phyloP scores from a whole-genome alignment of 2,888 invertebrate species.

The Brassicogethes aeneus region DNA sequence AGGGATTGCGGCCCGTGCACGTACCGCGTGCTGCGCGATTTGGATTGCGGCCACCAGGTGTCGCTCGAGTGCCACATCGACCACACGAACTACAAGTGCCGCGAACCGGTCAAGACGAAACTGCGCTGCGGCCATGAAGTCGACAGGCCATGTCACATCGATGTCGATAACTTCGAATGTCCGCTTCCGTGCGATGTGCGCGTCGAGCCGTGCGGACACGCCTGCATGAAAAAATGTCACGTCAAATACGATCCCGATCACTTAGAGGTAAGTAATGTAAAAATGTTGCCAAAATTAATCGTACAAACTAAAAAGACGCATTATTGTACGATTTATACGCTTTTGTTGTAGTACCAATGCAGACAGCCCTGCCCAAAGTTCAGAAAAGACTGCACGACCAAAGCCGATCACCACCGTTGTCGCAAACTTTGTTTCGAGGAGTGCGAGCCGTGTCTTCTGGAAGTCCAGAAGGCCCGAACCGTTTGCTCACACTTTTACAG shows the following conservation, averaged over 20 bases:
- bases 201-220: constrained; percentile 54
- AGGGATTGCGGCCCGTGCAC: constrained; percentile 42
- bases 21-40: constrained; percentile 35
- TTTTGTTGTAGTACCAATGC: constrained; percentile 44
- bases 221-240: constrained; percentile 51
- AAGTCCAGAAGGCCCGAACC: constrained; percentile 42
- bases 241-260: constrained; percentile 51
- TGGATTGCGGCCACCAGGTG: constrained; percentile 46
- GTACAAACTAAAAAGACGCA: neutral
- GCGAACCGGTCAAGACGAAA: constrained; percentile 19
- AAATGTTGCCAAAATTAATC: no score
- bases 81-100: constrained; percentile 33
- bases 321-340: neutral
- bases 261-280: constrained; percentile 36
- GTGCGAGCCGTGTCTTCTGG: constrained; percentile 42
- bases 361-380: constrained; percentile 40
- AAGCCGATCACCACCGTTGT: constrained; percentile 21
- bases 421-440: constrained; percentile 42
- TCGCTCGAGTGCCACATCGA: constrained; percentile 42
- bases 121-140: constrained; percentile 37
- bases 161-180: constrained; percentile 37
- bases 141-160: constrained; percentile 39
- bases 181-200: constrained; percentile 44
- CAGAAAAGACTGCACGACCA: constrained; percentile 40
- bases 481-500: constrained; percentile 42